A percentile compares a stretch with the other conserved stretches of the same genome.
phyloP scores from a whole-genome alignment of 2,113 vertebrate species.

The Cettia cetti region DNA sequence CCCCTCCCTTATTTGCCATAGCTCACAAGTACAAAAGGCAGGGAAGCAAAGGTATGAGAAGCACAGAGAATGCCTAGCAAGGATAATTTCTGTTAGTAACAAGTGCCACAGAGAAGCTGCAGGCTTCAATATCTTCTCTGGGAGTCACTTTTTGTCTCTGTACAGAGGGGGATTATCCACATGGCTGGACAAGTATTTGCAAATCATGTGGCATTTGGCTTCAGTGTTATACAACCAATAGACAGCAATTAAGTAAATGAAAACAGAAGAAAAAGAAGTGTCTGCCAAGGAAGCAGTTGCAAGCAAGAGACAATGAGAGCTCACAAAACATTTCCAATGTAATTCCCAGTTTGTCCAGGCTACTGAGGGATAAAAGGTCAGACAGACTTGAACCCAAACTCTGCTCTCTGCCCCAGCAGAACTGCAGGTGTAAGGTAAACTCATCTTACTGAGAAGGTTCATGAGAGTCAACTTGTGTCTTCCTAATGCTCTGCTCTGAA shows the following conservation, averaged over 20 bases:
- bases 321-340: neutral
- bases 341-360: neutral
- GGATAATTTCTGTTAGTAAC: neutral
- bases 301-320: neutral
- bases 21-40: neutral
- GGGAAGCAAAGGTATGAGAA: neutral
- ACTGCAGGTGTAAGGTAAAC: neutral
- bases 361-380: neutral
- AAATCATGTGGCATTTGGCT: conserved; percentile 20
- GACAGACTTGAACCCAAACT: neutral
- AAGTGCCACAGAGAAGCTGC: neutral
- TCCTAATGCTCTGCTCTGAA: neutral
- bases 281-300: neutral
- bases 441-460: neutral
- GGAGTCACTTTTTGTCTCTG: neutral
- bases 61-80: neutral
- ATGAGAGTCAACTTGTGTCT: neutral
- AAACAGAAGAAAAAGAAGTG: conserved; percentile 23
- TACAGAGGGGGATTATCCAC: neutral
- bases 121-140: neutral
- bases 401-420: neutral
- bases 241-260: conserved; percentile 13
- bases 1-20: neutral
- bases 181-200: neutral
- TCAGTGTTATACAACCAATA: neutral